Evolutionary conservation across 2,888 invertebrate genomes (phyloP), one percentile per base, ranked within the genome.

Genomic region (Polydrusus pterygomalis): DNA sequence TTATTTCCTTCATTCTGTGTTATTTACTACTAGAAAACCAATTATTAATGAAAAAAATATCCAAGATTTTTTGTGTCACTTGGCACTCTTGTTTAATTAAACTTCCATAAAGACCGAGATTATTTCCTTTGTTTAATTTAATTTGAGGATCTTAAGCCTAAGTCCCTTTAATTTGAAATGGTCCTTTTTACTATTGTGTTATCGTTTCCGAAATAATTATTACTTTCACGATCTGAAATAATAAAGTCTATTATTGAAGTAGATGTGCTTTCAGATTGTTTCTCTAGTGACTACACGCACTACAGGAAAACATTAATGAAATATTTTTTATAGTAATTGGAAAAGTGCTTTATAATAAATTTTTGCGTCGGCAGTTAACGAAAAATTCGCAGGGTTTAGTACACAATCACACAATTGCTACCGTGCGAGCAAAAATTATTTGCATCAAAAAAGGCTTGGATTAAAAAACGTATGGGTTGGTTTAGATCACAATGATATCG

Each of bases 91-190:
- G 38, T 60, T 60, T 60, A 60, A 60, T 60, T 60, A 60, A 38
- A 38, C 58, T 60, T 60, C 38, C 38, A 60, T 38, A 54, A 54
- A 38, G 58, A 15, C 40, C 58, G 18, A 54, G 54, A 54, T 60
- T 60, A 60, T 60, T 60, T 60, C 17, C 58, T 60, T 38, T 60
- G 58, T 60, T 60, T 60, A 38, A 60, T 38, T 60, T 60, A 60
- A 60, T 60, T 60, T 60, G 17, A n/a, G 38, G 38, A 38, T 38
- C 58, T 60, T 60, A 38, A 38, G 38, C 38, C 15, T 10, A 13
- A 54, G 54, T 54, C 54, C 54, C 11, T 60, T 56, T 60, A 60
- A 60, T 60, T 60, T 56, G 34, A 34, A 56, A 38, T 18, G 58
- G 38, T 11, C 38, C 18, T 60, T 60, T 60, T 38, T 60, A 38